A percentile compares a stretch with the other conserved stretches of the same genome.
Evolutionary conservation across 2,797 vertebrate genomes (phyloP).

Genomic region (Urosaurus nigricauda): DNA sequence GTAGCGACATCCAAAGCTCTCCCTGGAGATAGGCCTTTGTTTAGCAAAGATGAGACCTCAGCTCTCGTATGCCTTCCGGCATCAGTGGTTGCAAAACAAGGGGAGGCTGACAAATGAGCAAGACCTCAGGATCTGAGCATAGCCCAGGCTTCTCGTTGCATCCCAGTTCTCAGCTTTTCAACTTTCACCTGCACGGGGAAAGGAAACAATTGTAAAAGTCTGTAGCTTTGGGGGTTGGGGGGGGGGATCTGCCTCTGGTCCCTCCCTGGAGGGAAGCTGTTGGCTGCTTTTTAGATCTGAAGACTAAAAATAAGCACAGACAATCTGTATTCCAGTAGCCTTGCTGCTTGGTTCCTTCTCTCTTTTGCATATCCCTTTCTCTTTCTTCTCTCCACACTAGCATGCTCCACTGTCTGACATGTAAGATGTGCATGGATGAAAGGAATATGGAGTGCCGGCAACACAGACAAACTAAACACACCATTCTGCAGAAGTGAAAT

Average conservation of each 20-base stretch:
- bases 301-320: constrained; percentile 55
- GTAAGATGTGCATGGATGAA: neutral
- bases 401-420: neutral
- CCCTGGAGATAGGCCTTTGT: constrained; percentile 32
- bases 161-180: neutral
- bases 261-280: neutral
- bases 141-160: constrained; percentile 3
- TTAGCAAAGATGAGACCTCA: neutral
- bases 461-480: neutral
- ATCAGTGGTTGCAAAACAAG: neutral
- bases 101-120: constrained; percentile 15
- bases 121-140: constrained; percentile 21
- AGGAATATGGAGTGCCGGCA: neutral
- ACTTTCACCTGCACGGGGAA: constrained; percentile 23
- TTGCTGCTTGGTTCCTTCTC: constrained; percentile 33
- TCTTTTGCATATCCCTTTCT: neutral
- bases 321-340: constrained; percentile 52
- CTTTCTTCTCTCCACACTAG: constrained; percentile 29
- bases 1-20: constrained; percentile 36
- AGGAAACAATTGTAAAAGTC: constrained; percentile 21
- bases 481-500: neutral
- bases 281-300: constrained; percentile 28
- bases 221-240: neutral
- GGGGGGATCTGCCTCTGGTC: neutral
- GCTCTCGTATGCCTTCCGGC: constrained; percentile 44